phyloP scores from a whole-genome alignment of 2,113 vertebrate species.

The Herpetotheres cachinnans region DNA sequence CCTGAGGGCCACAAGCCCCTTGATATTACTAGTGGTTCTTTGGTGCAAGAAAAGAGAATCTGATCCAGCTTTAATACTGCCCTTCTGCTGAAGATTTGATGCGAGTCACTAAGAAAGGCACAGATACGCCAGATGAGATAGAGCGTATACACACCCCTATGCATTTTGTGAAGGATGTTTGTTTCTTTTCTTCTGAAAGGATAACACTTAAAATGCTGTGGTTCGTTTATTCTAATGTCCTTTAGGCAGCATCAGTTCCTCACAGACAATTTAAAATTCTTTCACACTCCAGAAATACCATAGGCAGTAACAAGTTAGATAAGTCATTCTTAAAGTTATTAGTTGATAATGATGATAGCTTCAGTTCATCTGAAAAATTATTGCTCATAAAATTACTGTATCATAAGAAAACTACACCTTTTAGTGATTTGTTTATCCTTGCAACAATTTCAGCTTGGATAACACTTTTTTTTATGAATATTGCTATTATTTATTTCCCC shows the following conservation, averaged over 20 bases:
- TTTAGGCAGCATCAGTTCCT: neutral
- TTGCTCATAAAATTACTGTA: conserved; percentile 54
- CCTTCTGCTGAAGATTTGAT: neutral
- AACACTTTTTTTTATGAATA: conserved; percentile 20
- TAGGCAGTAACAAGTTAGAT: conserved; percentile 30
- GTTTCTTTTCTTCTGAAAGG: conserved; percentile 12
- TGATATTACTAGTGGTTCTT: neutral
- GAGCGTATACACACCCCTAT: neutral
- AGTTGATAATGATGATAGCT: conserved; percentile 55
- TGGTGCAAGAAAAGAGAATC: neutral
- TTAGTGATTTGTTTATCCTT: conserved; percentile 49
- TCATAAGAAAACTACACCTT: conserved; percentile 41
- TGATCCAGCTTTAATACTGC: neutral
- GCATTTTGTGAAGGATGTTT: conserved; percentile 15
- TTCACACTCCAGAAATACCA: conserved; percentile 49
- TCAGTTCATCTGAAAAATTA: conserved; percentile 60
- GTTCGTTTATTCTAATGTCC: conserved; percentile 44
- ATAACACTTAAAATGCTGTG: conserved; percentile 4
- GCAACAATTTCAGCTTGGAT: neutral
- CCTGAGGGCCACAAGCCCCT: neutral
- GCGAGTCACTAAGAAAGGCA: neutral
- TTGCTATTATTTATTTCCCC: conserved; percentile 26
- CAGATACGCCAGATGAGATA: neutral
- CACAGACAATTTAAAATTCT: conserved; percentile 51
- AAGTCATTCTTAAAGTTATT: conserved; percentile 60